Conservation (phyloP, 2,113 vertebrate genomes). For the Gymnorhina tibicen region DNA sequence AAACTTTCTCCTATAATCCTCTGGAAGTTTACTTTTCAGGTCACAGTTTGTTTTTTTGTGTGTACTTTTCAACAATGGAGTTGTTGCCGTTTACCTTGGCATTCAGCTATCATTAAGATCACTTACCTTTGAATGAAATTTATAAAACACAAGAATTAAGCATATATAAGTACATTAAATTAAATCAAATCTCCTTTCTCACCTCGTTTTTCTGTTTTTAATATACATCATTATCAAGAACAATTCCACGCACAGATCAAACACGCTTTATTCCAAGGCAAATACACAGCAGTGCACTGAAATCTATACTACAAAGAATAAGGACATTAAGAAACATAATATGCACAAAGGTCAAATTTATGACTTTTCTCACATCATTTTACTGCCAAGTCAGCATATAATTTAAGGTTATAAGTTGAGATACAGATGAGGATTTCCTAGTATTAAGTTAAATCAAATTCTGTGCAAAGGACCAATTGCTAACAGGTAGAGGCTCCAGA, state of each 20-base stretch:
- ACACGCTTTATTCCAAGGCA: not conserved
- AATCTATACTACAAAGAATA: not conserved
- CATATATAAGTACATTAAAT: not conserved
- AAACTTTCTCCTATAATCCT: slow-evolving; percentile 42
- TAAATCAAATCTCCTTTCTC: slow-evolving; percentile 3
- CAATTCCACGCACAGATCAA: not conserved
- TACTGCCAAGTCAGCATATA: slow-evolving; percentile 21
- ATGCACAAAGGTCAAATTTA: slow-evolving; percentile 23
- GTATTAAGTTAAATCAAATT: not conserved
- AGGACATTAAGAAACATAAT: not conserved
- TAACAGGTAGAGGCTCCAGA: not conserved
- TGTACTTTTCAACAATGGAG: slow-evolving; percentile 58
- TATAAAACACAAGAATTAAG: not conserved
- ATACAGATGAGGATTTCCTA: slow-evolving; percentile 2
- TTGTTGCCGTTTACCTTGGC: slow-evolving; percentile 45
- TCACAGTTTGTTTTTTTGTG: slow-evolving; percentile 50
- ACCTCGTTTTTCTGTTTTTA: not conserved
- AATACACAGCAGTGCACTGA: not conserved
- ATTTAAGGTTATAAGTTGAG: not conserved
- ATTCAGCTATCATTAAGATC: slow-evolving; percentile 31
- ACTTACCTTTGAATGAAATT: slow-evolving; percentile 31
- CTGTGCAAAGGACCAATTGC: not conserved
- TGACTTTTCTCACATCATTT: slow-evolving; percentile 23
- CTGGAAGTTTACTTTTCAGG: slow-evolving; percentile 56
- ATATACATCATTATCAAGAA: not conserved